phyloP scores from a whole-genome alignment of 2,888 invertebrate species.

The Sinopyrophorus schimmeli region DNA sequence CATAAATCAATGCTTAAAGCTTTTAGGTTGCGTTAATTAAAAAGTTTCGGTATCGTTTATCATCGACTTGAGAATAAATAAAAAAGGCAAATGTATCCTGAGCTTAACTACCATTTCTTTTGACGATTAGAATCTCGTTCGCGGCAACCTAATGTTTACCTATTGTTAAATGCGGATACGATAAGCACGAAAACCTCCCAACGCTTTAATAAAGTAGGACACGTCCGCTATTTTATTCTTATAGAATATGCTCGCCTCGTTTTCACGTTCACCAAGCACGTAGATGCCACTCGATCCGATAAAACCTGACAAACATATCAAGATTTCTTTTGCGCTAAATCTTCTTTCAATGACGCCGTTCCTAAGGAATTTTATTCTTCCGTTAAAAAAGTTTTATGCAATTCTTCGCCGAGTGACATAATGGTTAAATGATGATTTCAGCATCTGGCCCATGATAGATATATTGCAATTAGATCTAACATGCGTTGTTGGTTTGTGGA shows the following conservation, averaged over 20 bases:
- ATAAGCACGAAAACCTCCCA: too few species aligned
- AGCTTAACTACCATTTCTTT: too few species aligned
- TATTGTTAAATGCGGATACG: too few species aligned
- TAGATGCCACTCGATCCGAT: constrained; percentile 48
- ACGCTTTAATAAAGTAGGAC: constrained; percentile 5
- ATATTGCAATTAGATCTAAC: constrained; percentile 28
- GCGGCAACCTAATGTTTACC: too few species aligned
- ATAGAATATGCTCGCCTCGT: constrained; percentile 10
- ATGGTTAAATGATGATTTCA: constrained; percentile 8
- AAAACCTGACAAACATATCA: constrained; percentile 53
- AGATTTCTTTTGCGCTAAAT: constrained; percentile 41
- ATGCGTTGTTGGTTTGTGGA: constrained; percentile 27
- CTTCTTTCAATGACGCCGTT: constrained; percentile 7
- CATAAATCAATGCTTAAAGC: too few species aligned
- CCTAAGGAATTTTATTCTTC: background rate
- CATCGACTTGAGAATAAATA: too few species aligned
- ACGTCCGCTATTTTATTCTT: constrained; percentile 2
- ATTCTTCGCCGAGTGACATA: background rate
- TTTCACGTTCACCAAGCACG: constrained; percentile 14
- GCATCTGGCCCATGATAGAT: constrained; percentile 28
- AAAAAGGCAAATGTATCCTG: too few species aligned
- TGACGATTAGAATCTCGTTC: too few species aligned
- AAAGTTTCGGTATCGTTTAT: too few species aligned
- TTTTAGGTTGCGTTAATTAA: too few species aligned
- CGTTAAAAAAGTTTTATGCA: background rate